A percentile compares a stretch with the other conserved stretches of the same genome.
Conservation (phyloP, 2,113 vertebrate species). For the Brachypteracias leptosomus region DNA sequence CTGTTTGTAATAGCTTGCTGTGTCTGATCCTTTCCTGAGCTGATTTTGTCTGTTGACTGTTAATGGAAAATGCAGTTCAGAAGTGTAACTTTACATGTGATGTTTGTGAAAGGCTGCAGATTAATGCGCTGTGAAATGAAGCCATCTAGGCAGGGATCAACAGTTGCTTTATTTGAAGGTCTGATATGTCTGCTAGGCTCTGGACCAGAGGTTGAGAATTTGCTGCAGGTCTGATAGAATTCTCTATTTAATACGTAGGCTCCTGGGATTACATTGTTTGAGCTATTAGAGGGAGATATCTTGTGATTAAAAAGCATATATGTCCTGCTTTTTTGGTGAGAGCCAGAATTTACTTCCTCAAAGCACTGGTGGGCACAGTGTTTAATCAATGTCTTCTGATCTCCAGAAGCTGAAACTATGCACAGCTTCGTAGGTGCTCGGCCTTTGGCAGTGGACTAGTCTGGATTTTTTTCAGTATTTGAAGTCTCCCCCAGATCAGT, state of each 20-base stretch:
- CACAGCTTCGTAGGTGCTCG: not conserved
- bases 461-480: not conserved
- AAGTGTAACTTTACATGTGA: not conserved
- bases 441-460: not conserved
- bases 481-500: not conserved
- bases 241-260: not conserved
- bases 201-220: not conserved
- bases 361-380: not conserved
- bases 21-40: not conserved
- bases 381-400: not conserved
- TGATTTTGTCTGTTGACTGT: conserved; percentile 1
- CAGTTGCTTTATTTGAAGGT: not conserved
- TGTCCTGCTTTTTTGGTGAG: not conserved
- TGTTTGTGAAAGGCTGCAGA: not conserved
- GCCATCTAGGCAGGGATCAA: not conserved
- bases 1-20: not conserved
- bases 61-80: conserved; percentile 5
- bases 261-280: not conserved
- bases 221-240: not conserved
- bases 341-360: not conserved
- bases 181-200: not conserved
- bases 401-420: not conserved
- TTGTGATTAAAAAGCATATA: not conserved
- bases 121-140: not conserved
- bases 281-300: not conserved